These are phyloP conservation scores for Odontamblyopus rebecca DNA, from an alignment of 2,797 vertebrate genomes.

Conservation along the genomic window DNA sequence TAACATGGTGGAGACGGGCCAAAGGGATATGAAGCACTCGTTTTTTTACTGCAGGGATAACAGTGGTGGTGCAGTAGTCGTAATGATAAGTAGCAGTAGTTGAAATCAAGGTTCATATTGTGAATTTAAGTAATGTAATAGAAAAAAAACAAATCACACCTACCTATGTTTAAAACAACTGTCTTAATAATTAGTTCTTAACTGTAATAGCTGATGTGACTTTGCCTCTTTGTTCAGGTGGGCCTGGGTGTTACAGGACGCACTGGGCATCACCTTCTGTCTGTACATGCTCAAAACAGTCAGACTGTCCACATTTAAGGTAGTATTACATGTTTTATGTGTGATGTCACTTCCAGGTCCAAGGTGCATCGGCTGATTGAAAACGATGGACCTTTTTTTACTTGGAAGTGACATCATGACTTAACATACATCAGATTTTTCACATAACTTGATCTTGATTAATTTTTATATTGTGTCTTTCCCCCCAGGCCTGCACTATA, in stretches of 20 bases:
- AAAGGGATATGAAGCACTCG: not conserved
- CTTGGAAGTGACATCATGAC: too few species aligned
- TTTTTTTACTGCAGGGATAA: not conserved
- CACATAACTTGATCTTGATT: not conserved
- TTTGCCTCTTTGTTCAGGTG: constrained; percentile 76
- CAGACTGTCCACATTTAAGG: constrained; percentile 94
- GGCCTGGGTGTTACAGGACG: constrained; percentile 95
- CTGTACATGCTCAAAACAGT: constrained; percentile 96
- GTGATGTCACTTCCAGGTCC: too few species aligned
- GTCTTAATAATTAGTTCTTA: too few species aligned
- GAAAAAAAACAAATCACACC: too few species aligned
- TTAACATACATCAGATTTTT: not conserved
- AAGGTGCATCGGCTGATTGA: too few species aligned
- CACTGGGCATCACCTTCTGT: constrained; percentile 93
- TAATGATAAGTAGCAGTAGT: too few species aligned
- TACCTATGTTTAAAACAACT: too few species aligned
- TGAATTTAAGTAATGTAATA: too few species aligned
- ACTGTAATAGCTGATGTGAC: constrained; percentile 1
- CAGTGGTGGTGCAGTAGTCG: too few species aligned
- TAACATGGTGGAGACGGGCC: too few species aligned
- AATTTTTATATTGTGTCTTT: not conserved
- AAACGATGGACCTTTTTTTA: too few species aligned
- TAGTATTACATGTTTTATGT: constrained; percentile 41
- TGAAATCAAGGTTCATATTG: not conserved
- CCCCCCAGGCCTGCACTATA: constrained; percentile 89